Conservation (phyloP, 2,888 invertebrate genomes). For the Congeria kusceri region DNA sequence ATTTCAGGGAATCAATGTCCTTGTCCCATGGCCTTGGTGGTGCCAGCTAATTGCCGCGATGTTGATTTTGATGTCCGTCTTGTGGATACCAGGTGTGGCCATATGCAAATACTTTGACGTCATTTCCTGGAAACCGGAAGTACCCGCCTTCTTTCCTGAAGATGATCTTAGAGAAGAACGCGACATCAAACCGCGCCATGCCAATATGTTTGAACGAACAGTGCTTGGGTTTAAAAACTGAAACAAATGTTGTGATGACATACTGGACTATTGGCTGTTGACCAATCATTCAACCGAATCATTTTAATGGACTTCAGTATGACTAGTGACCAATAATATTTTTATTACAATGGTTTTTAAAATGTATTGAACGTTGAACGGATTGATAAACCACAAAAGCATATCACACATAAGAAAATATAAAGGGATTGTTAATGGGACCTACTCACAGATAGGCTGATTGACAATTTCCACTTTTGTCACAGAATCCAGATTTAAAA, state of each 20-base stretch:
- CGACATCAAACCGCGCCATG: slow-evolving; percentile 35
- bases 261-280: background rate
- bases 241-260: background rate
- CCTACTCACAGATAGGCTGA: no score
- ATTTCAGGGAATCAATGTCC: slow-evolving; percentile 66
- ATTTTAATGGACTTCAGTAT: background rate
- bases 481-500: no score
- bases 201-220: slow-evolving; percentile 43
- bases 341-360: no score
- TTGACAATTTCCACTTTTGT: no score
- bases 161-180: slow-evolving; percentile 74
- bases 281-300: background rate
- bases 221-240: slow-evolving; percentile 47
- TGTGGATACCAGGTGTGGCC: slow-evolving; percentile 78
- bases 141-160: slow-evolving; percentile 74
- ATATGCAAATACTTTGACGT: slow-evolving; percentile 67
- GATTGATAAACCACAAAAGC: no score
- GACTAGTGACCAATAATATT: no score
- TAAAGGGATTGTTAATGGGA: no score
- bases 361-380: no score
- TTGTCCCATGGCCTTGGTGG: slow-evolving; percentile 76
- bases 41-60: slow-evolving; percentile 72
- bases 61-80: slow-evolving; percentile 70
- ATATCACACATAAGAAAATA: no score
- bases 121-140: slow-evolving; percentile 68